These are phyloP conservation scores for Agrypnus murinus DNA, from an alignment of 2,888 invertebrate species.

Conservation along the genomic window DNA sequence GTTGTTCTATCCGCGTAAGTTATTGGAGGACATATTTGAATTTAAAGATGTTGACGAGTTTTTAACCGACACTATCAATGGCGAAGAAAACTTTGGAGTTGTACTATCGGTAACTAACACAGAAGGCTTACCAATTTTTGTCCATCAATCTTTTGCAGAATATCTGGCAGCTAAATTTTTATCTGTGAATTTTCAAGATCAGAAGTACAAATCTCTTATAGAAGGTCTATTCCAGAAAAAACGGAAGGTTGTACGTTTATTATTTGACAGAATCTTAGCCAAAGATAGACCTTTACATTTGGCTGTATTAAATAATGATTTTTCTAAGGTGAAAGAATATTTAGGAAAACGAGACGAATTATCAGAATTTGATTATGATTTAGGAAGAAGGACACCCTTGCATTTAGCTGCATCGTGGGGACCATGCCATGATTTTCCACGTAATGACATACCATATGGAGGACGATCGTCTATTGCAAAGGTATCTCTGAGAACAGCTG, in stretches of 20 bases:
- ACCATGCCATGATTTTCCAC: background rate
- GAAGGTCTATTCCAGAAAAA: background rate
- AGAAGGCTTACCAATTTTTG: background rate
- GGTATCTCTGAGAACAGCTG: too few relatives aligned
- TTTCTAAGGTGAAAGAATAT: background rate
- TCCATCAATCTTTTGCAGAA: background rate
- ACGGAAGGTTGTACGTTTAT: background rate
- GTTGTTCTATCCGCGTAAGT: background rate
- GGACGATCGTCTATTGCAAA: slow-evolving; percentile 17
- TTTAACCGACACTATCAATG: background rate
- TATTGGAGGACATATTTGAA: background rate
- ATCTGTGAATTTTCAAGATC: background rate
- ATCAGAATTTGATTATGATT: slow-evolving; percentile 3
- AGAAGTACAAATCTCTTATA: background rate
- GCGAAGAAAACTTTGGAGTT: background rate
- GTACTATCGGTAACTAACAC: background rate
- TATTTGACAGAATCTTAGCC: slow-evolving; percentile 14
- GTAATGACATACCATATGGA: background rate
- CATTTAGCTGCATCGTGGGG: slow-evolving; percentile 15
- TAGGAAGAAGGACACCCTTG: slow-evolving; percentile 16
- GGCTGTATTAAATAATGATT: slow-evolving; percentile 8
- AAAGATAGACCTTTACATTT: slow-evolving; percentile 7
- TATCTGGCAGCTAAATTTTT: slow-evolving; percentile 5
- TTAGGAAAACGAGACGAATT: background rate
- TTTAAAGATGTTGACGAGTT: background rate